Base-by-base conservation (phyloP, 1,140 invertebrate species). In the Diabrotica virgifera region DNA sequence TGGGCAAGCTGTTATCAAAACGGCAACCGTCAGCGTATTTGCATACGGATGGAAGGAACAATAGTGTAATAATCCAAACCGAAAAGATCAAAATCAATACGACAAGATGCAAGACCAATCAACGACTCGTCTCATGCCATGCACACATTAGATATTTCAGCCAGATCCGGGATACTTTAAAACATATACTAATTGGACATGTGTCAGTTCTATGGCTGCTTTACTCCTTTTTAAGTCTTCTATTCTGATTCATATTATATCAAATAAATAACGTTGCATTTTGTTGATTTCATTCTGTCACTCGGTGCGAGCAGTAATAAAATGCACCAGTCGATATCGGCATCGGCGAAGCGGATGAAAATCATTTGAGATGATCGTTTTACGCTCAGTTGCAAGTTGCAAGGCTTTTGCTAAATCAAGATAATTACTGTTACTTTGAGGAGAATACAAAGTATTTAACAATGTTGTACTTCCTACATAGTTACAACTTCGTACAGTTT, bases 101-200 rank as follows among this genome's bases (percentile, higher is more conserved):
- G 69, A 64, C 62, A 65, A 66, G 65, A 64, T 62, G 59, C 55
- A 62, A 69, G 67, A 72, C 61, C 62, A 58, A 63, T 56, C 59
- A 66, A 70, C 56, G 70, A 63, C 65, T 64, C 65, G 65, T 65
- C 62, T 67, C 57, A 63, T 64, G 68, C 65, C 63, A 63, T 67
- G 65, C 67, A 66, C 70, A 57, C 65, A 64, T 70, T 61, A 66
- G 70, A 72, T 60, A 60, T 72, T 69, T 72, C 70, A 66, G 63
- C 67, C 68, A 65, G 67, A 70, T 72, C 66, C 71, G 70, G 69
- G 8, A 72, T 70, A 69, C 64, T 70, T 67, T 69, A 66, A 71
- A 73, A 73, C 64, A 71, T 69, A 68, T 73, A 71, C 71, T 73
- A 73, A 73, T 73, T 73, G 71, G 71, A 71, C 71, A 57, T 71